phyloP scores from a whole-genome alignment of 2,888 invertebrate genomes.

The Hypolimnas misippus region DNA sequence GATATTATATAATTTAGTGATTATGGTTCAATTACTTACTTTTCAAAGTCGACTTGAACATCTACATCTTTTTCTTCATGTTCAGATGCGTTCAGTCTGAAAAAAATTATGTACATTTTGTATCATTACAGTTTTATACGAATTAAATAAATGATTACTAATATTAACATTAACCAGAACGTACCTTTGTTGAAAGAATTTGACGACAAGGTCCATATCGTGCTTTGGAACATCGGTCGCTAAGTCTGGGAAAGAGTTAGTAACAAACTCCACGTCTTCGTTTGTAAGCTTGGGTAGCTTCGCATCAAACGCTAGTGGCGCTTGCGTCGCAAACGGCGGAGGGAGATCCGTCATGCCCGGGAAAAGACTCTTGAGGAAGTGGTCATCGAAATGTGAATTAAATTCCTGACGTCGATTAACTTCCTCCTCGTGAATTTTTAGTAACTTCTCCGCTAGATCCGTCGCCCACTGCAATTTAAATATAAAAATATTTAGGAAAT shows the following conservation, averaged over 20 bases:
- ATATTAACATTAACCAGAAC: too few relatives aligned
- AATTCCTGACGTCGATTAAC: slow-evolving; percentile 91
- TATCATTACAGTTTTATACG: not conserved
- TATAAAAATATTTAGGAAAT: too few relatives aligned
- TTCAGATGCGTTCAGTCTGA: slow-evolving; percentile 62
- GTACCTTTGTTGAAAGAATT: slow-evolving; percentile 88
- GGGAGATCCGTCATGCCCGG: slow-evolving; percentile 95
- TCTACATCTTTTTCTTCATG: slow-evolving; percentile 66
- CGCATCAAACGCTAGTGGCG: slow-evolving; percentile 90
- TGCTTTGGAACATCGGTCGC: slow-evolving; percentile 86
- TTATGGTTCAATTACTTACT: too few relatives aligned
- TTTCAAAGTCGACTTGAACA: slow-evolving; percentile 74
- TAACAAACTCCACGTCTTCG: slow-evolving; percentile 86
- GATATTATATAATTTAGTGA: too few relatives aligned
- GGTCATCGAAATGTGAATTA: slow-evolving; percentile 90
- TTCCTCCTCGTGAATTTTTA: slow-evolving; percentile 93
- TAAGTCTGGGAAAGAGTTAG: slow-evolving; percentile 87
- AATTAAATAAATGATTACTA: not conserved
- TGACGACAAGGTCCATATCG: slow-evolving; percentile 87
- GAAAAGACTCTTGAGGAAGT: slow-evolving; percentile 93
- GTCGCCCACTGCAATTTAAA: slow-evolving; percentile 88
- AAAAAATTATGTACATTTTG: slow-evolving; percentile 40
- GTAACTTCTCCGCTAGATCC: slow-evolving; percentile 90
- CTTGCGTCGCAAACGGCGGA: slow-evolving; percentile 91
- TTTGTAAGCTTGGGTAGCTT: slow-evolving; percentile 86